phyloP scores from a whole-genome alignment of 2,888 invertebrate genomes.

The Leucania comma region DNA sequence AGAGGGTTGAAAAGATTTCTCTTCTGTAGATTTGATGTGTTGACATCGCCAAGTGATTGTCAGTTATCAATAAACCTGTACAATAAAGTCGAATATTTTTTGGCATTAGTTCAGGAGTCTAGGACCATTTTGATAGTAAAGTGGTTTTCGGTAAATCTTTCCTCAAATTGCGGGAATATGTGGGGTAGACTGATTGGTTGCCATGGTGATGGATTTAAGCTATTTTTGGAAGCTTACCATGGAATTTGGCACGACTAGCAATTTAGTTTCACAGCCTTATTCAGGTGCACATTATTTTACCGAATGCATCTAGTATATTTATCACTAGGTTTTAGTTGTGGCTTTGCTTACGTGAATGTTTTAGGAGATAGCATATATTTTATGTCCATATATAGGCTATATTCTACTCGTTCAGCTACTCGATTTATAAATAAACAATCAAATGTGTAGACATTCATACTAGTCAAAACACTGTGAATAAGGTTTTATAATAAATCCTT shows the following conservation, averaged over 20 bases:
- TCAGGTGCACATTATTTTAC: not conserved
- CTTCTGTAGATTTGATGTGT: slow-evolving; percentile 54
- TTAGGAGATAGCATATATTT: too few species aligned
- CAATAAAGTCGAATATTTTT: slow-evolving; percentile 23
- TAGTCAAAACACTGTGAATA: too few species aligned
- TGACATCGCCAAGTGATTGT: slow-evolving; percentile 57
- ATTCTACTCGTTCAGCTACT: too few species aligned
- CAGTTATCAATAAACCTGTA: slow-evolving; percentile 47
- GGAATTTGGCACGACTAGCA: not conserved
- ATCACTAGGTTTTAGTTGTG: too few species aligned
- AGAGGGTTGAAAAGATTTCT: slow-evolving; percentile 47
- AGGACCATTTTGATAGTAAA: slow-evolving; percentile 20
- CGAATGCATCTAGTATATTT: not conserved
- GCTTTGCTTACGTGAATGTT: too few species aligned
- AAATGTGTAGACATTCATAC: too few species aligned
- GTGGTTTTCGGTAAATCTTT: slow-evolving; percentile 1
- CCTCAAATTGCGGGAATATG: too few species aligned
- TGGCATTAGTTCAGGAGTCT: slow-evolving; percentile 1
- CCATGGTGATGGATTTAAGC: slow-evolving; percentile 16
- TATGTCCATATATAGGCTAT: too few species aligned
- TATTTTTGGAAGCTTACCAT: slow-evolving; percentile 8
- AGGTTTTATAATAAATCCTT: too few species aligned
- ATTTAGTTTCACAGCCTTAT: not conserved
- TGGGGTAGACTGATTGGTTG: not conserved
- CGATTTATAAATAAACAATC: too few species aligned